Evolutionary conservation across 92 coral and sea anemone genomes (phyloP), one percentile per base, ranked within the genome.

Genomic region (Parazoanthus swiftii): DNA sequence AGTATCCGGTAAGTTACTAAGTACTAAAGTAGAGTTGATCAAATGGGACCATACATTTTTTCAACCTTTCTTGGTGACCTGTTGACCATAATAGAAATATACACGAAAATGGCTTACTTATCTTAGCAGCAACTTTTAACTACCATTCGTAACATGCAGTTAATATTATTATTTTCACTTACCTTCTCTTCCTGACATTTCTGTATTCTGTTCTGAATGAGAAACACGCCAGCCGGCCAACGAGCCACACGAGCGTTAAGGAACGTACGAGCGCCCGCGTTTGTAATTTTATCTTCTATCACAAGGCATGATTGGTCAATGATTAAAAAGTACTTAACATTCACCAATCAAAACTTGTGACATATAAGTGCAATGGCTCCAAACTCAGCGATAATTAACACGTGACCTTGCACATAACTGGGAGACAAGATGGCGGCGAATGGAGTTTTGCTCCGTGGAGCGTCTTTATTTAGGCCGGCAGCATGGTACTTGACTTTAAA

Each of bases 371-470:
- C 86, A 54, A 13, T 25, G 25, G 33, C 33, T 65, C 29, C 37
- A 84, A 88, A 80, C 39, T 43, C 90, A 56, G 90, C 76, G 78
- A 86, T 77, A 21, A 15, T 11, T 10, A 51, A 86, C 97, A 94
- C 95, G 97, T 94, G 97, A 96, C 94, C 92, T 67, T 78, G 89
- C 50, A 72, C 38, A 36, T 72, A 54, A 54, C 59, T 54, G 76
- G 86, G 86, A 91, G 90, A 92, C 98, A 97, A 97, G 94, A 97
- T 97, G 99, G 99, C 99, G 96, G 99, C 98, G 89, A 95, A 90
- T 88, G 95, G 93, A 91, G 91, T 92, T 15, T 93, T 91, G 88
- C 90, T 97, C 91, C 98, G 97, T 82, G 93, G 90, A 76, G 93
- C 91, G 33, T 18, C 85, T 92, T 89, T 95, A 91, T 97, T 95